Conservation (phyloP, 2,797 vertebrate species). For the Ptychobarbus kaznakovi region DNA sequence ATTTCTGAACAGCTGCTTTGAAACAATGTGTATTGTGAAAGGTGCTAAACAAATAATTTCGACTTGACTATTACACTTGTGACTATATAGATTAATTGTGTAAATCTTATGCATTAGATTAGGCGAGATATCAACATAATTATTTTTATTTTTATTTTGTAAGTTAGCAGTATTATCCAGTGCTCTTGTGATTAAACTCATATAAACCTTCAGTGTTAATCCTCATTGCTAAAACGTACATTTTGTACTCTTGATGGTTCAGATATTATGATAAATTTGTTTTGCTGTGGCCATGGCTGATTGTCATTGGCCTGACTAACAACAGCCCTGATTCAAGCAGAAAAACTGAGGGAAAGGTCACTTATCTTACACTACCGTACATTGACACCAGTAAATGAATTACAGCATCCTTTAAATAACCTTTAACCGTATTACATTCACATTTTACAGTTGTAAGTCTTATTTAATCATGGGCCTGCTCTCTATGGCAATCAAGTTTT, state of each 20-base stretch:
- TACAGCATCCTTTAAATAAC: neutral
- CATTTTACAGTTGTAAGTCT: neutral
- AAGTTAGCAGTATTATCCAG: neutral
- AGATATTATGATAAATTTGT: neutral
- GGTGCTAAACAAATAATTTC: neutral
- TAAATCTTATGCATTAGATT: neutral
- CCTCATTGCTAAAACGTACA: neutral
- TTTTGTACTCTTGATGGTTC: neutral
- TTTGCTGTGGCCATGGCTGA: neutral
- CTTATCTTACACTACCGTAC: neutral
- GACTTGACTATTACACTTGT: neutral
- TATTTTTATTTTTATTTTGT: neutral
- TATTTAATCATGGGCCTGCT: neutral
- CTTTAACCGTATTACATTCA: neutral
- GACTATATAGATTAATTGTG: neutral
- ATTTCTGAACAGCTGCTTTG: neutral
- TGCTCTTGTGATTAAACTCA: neutral
- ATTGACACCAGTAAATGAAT: neutral
- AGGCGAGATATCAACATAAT: neutral
- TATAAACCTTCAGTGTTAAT: neutral
- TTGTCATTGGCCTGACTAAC: neutral
- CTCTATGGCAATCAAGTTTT: neutral
- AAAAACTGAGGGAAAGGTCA: conserved; percentile 29
- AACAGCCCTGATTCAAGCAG: conserved; percentile 6
- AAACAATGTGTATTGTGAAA: neutral